phyloP scores from a whole-genome alignment of 1,140 invertebrate genomes.

The Cotesia vestalis region DNA sequence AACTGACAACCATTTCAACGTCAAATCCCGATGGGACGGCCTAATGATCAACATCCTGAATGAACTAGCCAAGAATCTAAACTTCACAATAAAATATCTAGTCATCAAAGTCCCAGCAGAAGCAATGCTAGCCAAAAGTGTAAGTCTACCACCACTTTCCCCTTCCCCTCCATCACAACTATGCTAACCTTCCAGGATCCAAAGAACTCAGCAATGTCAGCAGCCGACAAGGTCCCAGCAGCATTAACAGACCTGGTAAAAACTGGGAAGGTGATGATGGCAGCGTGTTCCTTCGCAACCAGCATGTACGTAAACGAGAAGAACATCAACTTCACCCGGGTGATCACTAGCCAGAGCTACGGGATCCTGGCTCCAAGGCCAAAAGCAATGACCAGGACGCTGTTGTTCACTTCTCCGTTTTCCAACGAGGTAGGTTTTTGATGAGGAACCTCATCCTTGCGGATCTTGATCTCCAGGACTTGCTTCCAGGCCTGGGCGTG shows the following conservation, averaged over 20 bases:
- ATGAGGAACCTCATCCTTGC: no score
- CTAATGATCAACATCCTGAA: conserved; percentile 83
- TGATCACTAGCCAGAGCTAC: conserved; percentile 82
- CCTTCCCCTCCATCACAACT: neutral
- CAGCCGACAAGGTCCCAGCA: conserved; percentile 57
- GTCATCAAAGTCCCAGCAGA: conserved; percentile 17
- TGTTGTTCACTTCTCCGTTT: conserved; percentile 87
- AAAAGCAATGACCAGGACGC: conserved; percentile 77
- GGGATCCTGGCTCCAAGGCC: conserved; percentile 80
- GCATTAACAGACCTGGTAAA: conserved; percentile 58
- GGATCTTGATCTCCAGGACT: neutral
- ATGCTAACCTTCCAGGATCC: conserved; percentile 19
- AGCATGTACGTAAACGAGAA: conserved; percentile 68
- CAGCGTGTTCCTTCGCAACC: conserved; percentile 77
- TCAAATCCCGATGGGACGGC: conserved; percentile 70
- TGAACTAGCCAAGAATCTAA: conserved; percentile 79
- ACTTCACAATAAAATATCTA: conserved; percentile 75
- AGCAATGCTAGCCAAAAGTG: conserved; percentile 2
- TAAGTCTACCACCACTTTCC: neutral
- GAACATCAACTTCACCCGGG: conserved; percentile 80
- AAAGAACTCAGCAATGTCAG: conserved; percentile 37
- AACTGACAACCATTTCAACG: conserved; percentile 56
- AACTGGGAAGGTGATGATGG: conserved; percentile 72
- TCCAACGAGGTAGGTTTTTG: conserved; percentile 71
- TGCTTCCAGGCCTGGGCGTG: conserved; percentile 80